Base-by-base conservation (phyloP, 2,113 vertebrate species). In the Himantopus leucocephalus region DNA sequence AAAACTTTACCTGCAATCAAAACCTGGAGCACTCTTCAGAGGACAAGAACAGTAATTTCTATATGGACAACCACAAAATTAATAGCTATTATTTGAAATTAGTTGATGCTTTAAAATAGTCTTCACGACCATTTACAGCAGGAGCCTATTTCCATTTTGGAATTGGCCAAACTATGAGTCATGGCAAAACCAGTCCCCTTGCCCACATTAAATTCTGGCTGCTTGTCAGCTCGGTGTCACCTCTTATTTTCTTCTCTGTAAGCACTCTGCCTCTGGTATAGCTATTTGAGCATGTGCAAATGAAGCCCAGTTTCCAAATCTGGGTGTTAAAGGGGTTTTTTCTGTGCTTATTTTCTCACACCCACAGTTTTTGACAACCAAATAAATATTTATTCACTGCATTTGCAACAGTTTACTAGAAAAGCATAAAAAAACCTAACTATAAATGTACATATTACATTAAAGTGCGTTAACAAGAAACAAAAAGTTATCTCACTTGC, bases 301-400 rank as follows among this genome's bases (percentile, higher is more conserved):
- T 55, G 30, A 82, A 79, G 34, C n/a, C 37, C 0, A 41, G 17
- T 59, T 58, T 77, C 82, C 27, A 70, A 77, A 71, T 27, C 11
- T 29, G 30, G 23, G 24, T 90, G 52, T 56, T 82, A 27, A 45
- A 56, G 32, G 23, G 21, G 35, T 29, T 68, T 91, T 88, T 71
- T 67, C 41, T 76, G 81, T 39, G 64, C 67, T 83, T 79, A 68
- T 80, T 91, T 95, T 84, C 82, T 95, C 71, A 77, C 43, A 83
- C 59, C 50, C 64, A 63, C 62, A 35, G 56, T 43, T 92, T 85
- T 76, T 86, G 72, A 90, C 72, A 95, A 80, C 14, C 56, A 88
- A 52, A 70, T 85, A 90, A 72, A 83, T 94, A 96, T 97, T 96
- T 98, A 98, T 98, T 98, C 71, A 24, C 83, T 95, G 94, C 47